Evolutionary conservation across 2,888 invertebrate species (phyloP).

Genomic region (Polydrusus cervinus): DNA sequence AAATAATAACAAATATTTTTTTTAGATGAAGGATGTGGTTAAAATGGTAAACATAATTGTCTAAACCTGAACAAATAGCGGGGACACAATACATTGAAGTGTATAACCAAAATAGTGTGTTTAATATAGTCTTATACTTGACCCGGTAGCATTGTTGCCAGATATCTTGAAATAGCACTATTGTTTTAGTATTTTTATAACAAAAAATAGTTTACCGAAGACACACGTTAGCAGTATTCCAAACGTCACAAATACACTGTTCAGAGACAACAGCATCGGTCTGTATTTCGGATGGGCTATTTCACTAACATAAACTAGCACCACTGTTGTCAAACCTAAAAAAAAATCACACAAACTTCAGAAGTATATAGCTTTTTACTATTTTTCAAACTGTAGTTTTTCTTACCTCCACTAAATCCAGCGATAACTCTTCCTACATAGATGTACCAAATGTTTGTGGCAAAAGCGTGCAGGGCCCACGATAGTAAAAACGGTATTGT

Average conservation of each 20-base stretch:
- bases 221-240: conserved; percentile 75
- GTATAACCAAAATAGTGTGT: too few species aligned
- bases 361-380: background rate
- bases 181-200: conserved; percentile 9
- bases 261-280: conserved; percentile 74
- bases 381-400: background rate
- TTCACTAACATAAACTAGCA: conserved; percentile 76
- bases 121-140: too few species aligned
- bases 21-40: too few species aligned
- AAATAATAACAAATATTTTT: too few species aligned
- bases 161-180: background rate
- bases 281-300: conserved; percentile 74
- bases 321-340: conserved; percentile 73
- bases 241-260: conserved; percentile 75
- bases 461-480: conserved; percentile 72
- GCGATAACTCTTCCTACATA: conserved; percentile 73
- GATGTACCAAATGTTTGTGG: conserved; percentile 70
- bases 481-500: conserved; percentile 72
- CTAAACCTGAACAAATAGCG: too few species aligned
- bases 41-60: too few species aligned
- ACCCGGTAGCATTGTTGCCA: background rate
- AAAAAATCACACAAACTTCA: conserved; percentile 20
- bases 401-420: conserved; percentile 72
- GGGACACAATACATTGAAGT: too few species aligned
- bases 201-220: conserved; percentile 67